A percentile compares a stretch with the other conserved stretches of the same genome.
Conservation (phyloP, 2,797 vertebrate species). For the Sebastes vulpes region DNA sequence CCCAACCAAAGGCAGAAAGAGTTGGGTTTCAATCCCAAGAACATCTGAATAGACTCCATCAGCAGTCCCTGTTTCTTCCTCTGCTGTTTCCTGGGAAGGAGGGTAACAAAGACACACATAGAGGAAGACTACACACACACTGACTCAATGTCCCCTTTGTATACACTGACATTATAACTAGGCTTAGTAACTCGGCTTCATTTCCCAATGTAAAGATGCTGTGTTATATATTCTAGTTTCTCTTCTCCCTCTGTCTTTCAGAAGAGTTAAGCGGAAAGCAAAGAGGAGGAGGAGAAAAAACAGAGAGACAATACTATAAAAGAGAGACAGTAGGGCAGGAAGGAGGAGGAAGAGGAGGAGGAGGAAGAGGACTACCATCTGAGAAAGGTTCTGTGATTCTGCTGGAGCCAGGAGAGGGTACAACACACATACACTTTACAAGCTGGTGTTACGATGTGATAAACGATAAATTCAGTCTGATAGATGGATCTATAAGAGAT, state of each 20-base stretch:
- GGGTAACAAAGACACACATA: conserved; percentile 13
- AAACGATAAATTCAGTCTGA: not conserved
- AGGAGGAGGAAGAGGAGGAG: not conserved
- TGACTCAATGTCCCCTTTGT: not conserved
- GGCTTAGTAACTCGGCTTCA: not conserved
- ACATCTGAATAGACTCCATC: not conserved
- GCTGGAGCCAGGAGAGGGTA: conserved; percentile 46
- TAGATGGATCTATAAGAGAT: not conserved
- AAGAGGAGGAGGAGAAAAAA: not conserved
- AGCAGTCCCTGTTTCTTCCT: conserved; percentile 28
- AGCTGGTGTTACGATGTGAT: not conserved
- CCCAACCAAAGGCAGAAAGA: not conserved
- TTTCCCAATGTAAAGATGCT: not conserved
- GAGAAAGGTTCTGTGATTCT: conserved; percentile 12
- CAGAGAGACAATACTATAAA: not conserved
- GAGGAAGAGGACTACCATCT: not conserved
- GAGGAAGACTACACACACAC: not conserved
- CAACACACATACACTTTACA: not conserved
- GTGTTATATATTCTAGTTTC: not conserved
- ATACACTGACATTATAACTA: not conserved
- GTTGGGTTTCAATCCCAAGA: not conserved
- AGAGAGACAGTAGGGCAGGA: not conserved
- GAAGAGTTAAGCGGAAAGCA: conserved; percentile 1
- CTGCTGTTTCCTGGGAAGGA: conserved; percentile 26
- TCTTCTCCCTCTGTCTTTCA: not conserved